These are phyloP conservation scores for Caenorhabditis becei DNA, from an alignment of 2,888 invertebrate genomes.

Conservation along the genomic window DNA sequence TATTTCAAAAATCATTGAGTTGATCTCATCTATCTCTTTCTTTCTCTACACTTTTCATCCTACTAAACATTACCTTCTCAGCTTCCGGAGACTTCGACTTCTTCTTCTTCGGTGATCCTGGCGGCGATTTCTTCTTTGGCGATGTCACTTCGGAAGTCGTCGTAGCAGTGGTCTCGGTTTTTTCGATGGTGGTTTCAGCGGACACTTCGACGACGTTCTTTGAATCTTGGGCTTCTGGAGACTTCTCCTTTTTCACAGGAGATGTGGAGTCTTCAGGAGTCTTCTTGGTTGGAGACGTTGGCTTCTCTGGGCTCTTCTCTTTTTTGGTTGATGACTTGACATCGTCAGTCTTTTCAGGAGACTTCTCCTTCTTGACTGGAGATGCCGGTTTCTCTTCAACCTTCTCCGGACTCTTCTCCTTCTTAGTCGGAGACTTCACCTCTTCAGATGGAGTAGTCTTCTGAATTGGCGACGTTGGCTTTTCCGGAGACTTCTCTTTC, in stretches of 20 bases:
- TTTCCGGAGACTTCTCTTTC: conserved; percentile 54
- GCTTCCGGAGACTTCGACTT: conserved; percentile 53
- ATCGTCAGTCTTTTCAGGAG: conserved; percentile 10
- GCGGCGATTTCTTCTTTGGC: conserved; percentile 33
- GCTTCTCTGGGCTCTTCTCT: conserved; percentile 17
- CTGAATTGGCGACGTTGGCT: conserved; percentile 10
- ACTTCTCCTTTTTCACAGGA: conserved; percentile 49
- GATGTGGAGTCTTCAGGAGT: conserved; percentile 25
- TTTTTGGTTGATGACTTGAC: conserved; percentile 20
- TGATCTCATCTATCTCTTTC: conserved; percentile 20
- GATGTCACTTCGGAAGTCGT: conserved; percentile 30
- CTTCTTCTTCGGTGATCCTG: conserved; percentile 44
- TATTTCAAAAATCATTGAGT: conserved; percentile 21
- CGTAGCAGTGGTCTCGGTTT: conserved; percentile 19
- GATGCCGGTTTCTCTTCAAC: not conserved
- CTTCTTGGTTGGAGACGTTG: conserved; percentile 49
- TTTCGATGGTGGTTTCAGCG: conserved; percentile 23
- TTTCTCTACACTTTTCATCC: no score
- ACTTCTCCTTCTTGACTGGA: conserved; percentile 38
- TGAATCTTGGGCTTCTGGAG: conserved; percentile 13
- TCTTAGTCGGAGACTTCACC: conserved; percentile 37
- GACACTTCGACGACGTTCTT: conserved; percentile 15
- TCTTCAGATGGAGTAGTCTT: conserved; percentile 8
- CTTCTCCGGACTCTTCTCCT: conserved; percentile 38
- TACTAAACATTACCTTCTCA: conserved; percentile 57